Evolutionary conservation across 2,888 invertebrate species (phyloP), one percentile per base, ranked within the genome.

Genomic region (Apamea anceps): DNA sequence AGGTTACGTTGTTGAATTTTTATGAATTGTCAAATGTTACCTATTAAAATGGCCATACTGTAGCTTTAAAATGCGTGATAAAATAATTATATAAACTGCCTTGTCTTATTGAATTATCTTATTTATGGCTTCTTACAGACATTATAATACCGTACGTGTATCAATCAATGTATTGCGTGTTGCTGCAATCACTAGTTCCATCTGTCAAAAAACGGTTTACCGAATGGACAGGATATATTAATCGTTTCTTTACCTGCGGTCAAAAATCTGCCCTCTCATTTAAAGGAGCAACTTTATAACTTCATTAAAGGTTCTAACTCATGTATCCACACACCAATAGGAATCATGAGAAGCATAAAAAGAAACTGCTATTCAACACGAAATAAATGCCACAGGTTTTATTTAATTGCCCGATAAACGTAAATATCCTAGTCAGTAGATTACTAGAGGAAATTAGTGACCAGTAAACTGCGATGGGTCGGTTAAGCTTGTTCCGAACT

Each of bases 401-500:
- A 25, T 60, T 51, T 75, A 51, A 66, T 60, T 65, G 28, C 37
- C 37, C 32, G 8, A 72, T 68, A 63, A 74, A 28, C 25, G 54
- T 82, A 66, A 70, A 63, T 60, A 60, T 54, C n/a, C n/a, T 25
- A 28, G n/a, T 62, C 18, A 66, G n/a, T 73, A 45, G 70, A 73
- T 78, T 68, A 75, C 8, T 45, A 12, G 4, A 73, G 37, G 13
- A 66, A 63, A 82, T 74, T 57, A 67, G 54, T 72, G 48, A 72
- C 57, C 42, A 78, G 62, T 68, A 28, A 78, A 79, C 74, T 51
- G 45, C 37, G 28, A 63, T 51, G 71, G 63, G 72, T 60, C 28
- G 48, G 42, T 66, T 70, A 71, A 66, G 66, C 77, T 67, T 68
- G 63, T 65, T 37, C 32, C 51, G 6, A 70, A 75, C 54, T 83